phyloP scores from a whole-genome alignment of 2,888 invertebrate species.

The Mesorhabditis sp. region DNA sequence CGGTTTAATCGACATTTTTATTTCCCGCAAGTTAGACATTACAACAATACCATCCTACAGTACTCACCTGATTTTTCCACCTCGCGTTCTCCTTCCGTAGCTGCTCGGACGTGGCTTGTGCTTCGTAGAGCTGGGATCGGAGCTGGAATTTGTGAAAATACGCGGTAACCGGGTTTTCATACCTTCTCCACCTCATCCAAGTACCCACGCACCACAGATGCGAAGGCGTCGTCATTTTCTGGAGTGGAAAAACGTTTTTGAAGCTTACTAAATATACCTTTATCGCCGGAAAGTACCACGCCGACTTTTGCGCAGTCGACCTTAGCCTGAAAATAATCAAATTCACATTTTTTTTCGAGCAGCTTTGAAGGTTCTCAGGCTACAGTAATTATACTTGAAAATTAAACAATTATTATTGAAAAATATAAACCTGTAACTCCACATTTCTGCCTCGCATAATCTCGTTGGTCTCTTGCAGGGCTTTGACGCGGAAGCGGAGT shows the following conservation, averaged over 20 bases:
- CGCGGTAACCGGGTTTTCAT: neutral
- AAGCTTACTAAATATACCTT: neutral
- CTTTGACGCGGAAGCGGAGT: conserved; percentile 81
- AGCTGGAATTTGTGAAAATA: neutral
- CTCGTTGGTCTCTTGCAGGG: conserved; percentile 88
- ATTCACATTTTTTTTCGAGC: too few relatives aligned
- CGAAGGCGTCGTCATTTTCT: conserved; percentile 20
- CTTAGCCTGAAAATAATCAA: neutral
- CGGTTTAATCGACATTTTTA: neutral
- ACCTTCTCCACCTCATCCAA: conserved; percentile 24
- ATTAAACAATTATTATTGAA: too few relatives aligned
- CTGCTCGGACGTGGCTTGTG: conserved; percentile 76
- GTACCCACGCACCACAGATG: conserved; percentile 25
- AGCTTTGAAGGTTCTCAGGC: too few relatives aligned
- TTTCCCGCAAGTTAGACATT: neutral
- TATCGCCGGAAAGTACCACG: conserved; percentile 59
- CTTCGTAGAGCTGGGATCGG: conserved; percentile 78
- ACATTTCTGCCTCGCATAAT: conserved; percentile 78
- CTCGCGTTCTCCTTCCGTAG: conserved; percentile 63
- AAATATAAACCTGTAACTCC: conserved; percentile 63
- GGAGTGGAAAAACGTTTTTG: too few relatives aligned
- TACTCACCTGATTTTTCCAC: conserved; percentile 23
- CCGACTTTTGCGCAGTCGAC: neutral
- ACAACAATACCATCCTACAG: neutral
- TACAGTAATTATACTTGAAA: too few relatives aligned